phyloP scores from a whole-genome alignment of 2,113 vertebrate species.

The Physeter macrocephalus region DNA sequence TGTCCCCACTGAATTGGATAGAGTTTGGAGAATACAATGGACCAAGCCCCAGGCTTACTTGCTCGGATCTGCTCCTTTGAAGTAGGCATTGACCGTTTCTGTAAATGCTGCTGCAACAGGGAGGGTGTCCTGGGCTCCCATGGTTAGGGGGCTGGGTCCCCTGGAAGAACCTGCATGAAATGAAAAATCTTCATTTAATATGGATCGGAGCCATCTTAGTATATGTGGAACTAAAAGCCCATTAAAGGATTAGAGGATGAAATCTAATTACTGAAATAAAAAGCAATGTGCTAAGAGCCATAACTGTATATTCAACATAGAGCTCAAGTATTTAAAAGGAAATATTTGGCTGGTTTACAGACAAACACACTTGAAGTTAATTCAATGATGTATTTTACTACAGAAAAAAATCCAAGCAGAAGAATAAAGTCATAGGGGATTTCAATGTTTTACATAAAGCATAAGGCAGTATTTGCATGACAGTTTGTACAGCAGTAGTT shows the following conservation, averaged over 20 bases:
- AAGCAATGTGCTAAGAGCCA: background rate
- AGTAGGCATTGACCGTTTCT: constrained; percentile 97
- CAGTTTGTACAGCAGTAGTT: constrained; percentile 67
- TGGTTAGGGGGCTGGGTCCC: constrained; percentile 97
- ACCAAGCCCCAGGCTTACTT: constrained; percentile 83
- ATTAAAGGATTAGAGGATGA: background rate
- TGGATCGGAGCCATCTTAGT: background rate
- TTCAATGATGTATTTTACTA: constrained; percentile 35
- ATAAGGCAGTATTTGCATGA: constrained; percentile 70
- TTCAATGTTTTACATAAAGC: background rate
- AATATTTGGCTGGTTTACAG: background rate
- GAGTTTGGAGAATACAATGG: background rate
- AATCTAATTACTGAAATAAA: background rate
- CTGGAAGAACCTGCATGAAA: constrained; percentile 90
- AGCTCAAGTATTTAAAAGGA: constrained; percentile 29
- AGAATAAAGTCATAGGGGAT: background rate
- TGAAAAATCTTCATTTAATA: constrained; percentile 54
- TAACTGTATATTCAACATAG: background rate
- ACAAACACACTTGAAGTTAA: constrained; percentile 46
- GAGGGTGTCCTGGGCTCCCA: constrained; percentile 97
- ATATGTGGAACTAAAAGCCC: background rate
- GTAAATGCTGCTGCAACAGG: constrained; percentile 98
- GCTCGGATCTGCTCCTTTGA: constrained; percentile 97
- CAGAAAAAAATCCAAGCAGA: constrained; percentile 60
- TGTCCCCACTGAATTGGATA: fast-evolving